These are phyloP conservation scores for Auanema freiburgensis DNA, from an alignment of 2,888 invertebrate species.

Conservation along the genomic window DNA sequence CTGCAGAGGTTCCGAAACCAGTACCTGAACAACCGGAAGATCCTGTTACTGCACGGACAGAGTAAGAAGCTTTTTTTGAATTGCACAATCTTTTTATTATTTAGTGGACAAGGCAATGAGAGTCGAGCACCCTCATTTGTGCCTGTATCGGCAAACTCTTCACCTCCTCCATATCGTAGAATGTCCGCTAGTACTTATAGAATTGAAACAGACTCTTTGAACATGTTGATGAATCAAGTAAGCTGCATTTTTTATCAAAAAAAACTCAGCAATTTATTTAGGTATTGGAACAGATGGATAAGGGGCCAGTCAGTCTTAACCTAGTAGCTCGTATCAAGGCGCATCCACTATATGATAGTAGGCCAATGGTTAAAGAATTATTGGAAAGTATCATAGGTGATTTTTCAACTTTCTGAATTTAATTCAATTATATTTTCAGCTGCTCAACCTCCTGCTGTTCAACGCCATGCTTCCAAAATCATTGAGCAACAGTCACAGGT, in stretches of 20 bases:
- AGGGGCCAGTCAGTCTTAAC: slow-evolving; percentile 61
- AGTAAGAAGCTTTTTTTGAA: slow-evolving; percentile 16
- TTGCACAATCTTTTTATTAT: background rate
- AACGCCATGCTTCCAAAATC: slow-evolving; percentile 57
- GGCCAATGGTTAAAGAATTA: slow-evolving; percentile 61
- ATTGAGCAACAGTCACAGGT: slow-evolving; percentile 37
- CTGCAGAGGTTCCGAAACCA: background rate
- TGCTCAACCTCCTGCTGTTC: slow-evolving; percentile 55
- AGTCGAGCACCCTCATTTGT: slow-evolving; percentile 43
- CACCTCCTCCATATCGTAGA: slow-evolving; percentile 17
- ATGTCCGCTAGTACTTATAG: slow-evolving; percentile 36
- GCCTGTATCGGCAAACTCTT: slow-evolving; percentile 35
- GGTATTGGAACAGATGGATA: slow-evolving; percentile 63
- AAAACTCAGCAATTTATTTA: slow-evolving; percentile 16
- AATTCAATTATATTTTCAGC: slow-evolving; percentile 52
- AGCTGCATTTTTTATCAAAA: background rate
- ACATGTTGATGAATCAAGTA: slow-evolving; percentile 63
- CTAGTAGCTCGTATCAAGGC: slow-evolving; percentile 59
- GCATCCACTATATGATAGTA: slow-evolving; percentile 59
- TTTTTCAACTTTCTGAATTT: background rate
- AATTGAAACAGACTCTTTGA: slow-evolving; percentile 60
- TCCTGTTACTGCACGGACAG: slow-evolving; percentile 33
- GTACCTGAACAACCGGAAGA: slow-evolving; percentile 41
- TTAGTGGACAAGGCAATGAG: background rate
- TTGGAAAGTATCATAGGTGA: slow-evolving; percentile 36